phyloP scores from a whole-genome alignment of 2,888 invertebrate species.

The Acleris cristana region DNA sequence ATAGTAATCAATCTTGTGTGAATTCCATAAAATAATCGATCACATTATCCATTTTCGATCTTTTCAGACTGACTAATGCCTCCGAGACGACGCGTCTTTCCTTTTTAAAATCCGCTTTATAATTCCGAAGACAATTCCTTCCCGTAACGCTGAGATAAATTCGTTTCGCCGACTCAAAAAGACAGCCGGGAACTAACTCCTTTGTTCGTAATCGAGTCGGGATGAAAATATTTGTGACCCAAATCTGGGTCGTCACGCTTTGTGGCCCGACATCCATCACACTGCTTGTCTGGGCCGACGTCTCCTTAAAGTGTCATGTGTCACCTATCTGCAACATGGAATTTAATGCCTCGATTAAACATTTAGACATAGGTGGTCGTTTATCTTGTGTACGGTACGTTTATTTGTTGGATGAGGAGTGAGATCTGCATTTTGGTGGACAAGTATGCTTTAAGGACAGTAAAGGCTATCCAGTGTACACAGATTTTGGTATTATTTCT shows the following conservation, averaged over 20 bases:
- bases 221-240: conserved; percentile 25
- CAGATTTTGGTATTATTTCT: no score
- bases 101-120: conserved; percentile 15
- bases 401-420: no score
- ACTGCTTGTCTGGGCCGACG: conserved; percentile 1
- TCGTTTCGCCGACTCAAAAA: conserved; percentile 26
- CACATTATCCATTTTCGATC: neutral
- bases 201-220: conserved; percentile 33
- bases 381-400: neutral
- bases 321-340: conserved; percentile 27
- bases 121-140: conserved; percentile 18
- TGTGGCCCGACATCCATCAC: conserved; percentile 14
- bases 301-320: conserved; percentile 35
- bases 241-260: conserved; percentile 2
- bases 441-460: no score
- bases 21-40: neutral
- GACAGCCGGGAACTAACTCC: conserved; percentile 34
- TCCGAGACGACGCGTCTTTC: conserved; percentile 1
- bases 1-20: no score
- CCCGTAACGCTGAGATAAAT: conserved; percentile 23
- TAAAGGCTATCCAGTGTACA: no score
- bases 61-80: conserved; percentile 6
- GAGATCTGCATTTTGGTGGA: no score
- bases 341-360: conserved; percentile 26
- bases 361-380: conserved; percentile 1